Conservation (phyloP, 2,797 vertebrate species). For the Erpetoichthys calabaricus region DNA sequence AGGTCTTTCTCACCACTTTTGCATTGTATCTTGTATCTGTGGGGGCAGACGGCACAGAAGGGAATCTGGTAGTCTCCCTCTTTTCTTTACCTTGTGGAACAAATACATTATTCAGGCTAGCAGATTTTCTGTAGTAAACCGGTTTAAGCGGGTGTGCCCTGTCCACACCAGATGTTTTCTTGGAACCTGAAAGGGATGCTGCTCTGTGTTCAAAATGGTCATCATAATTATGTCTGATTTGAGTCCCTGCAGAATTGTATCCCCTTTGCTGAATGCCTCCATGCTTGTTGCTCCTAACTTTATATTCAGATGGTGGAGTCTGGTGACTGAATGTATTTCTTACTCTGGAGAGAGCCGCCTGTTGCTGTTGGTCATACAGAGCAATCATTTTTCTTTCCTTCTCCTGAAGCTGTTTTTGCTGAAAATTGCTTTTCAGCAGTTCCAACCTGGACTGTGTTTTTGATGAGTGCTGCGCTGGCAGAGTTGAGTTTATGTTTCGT, state of each 20-base stretch:
- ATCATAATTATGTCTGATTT: slow-evolving; percentile 10
- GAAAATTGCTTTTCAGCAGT: slow-evolving; percentile 20
- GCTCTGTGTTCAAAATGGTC: slow-evolving; percentile 21
- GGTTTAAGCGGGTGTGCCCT: slow-evolving; percentile 58
- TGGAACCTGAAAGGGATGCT: slow-evolving; percentile 20
- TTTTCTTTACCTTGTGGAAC: background rate
- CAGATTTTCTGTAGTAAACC: slow-evolving; percentile 38
- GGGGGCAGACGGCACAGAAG: slow-evolving; percentile 14
- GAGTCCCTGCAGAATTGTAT: slow-evolving; percentile 19
- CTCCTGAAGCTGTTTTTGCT: slow-evolving; percentile 21
- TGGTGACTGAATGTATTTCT: slow-evolving; percentile 7
- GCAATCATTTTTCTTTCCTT: slow-evolving; percentile 24
- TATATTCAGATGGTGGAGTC: slow-evolving; percentile 14
- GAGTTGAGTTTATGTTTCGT: slow-evolving; percentile 18
- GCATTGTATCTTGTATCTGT: slow-evolving; percentile 10
- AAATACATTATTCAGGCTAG: slow-evolving; percentile 11
- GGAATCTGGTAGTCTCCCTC: slow-evolving; percentile 18
- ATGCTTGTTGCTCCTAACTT: slow-evolving; percentile 7
- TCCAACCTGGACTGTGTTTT: slow-evolving; percentile 19
- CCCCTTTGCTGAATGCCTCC: slow-evolving; percentile 14
- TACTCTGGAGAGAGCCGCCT: slow-evolving; percentile 15
- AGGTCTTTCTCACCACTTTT: slow-evolving; percentile 13
- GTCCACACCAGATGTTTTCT: slow-evolving; percentile 35
- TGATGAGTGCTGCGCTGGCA: slow-evolving; percentile 12
- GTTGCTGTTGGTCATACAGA: slow-evolving; percentile 21